Evolutionary conservation across 30 jellyfish, hydroid and myxozoan species (phyloP).

Genomic region (Hydractinia symbiolongicarpus): DNA sequence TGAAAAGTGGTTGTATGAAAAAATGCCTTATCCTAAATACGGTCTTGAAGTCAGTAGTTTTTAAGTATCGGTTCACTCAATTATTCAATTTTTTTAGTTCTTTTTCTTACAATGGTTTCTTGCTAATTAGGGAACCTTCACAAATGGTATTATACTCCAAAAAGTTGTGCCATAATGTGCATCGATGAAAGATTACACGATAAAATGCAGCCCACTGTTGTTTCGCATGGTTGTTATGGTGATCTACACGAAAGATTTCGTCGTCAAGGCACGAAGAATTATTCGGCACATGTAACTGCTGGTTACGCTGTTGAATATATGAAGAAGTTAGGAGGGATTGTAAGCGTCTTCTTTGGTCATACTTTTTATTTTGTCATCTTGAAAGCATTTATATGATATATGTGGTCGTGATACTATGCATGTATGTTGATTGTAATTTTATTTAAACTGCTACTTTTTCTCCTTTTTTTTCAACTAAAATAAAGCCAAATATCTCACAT

Average conservation of each 20-base stretch:
- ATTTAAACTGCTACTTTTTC: too few relatives aligned
- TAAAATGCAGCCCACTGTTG: constrained; percentile 68
- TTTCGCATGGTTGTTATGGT: constrained; percentile 68
- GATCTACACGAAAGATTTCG: constrained; percentile 67
- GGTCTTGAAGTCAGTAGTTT: too few relatives aligned
- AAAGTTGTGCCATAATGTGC: constrained; percentile 88
- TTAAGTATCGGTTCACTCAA: too few relatives aligned
- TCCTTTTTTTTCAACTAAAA: too few relatives aligned
- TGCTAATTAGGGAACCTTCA: constrained; percentile 67
- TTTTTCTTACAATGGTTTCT: neutral
- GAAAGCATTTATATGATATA: neutral
- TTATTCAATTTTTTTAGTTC: too few relatives aligned
- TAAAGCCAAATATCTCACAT: too few relatives aligned
- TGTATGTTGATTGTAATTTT: too few relatives aligned
- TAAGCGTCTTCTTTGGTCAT: constrained; percentile 22
- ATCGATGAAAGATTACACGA: constrained; percentile 40
- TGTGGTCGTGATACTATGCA: too few relatives aligned
- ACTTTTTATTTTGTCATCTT: neutral
- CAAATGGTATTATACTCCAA: constrained; percentile 95
- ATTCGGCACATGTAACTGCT: constrained; percentile 71
- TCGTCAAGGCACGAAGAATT: constrained; percentile 84
- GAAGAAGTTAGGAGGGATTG: constrained; percentile 93
- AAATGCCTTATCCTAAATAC: too few relatives aligned
- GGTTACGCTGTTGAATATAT: constrained; percentile 75
- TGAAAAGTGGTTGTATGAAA: too few relatives aligned